phyloP scores from a whole-genome alignment of 2,113 vertebrate species.

The Semnornis frantzii region DNA sequence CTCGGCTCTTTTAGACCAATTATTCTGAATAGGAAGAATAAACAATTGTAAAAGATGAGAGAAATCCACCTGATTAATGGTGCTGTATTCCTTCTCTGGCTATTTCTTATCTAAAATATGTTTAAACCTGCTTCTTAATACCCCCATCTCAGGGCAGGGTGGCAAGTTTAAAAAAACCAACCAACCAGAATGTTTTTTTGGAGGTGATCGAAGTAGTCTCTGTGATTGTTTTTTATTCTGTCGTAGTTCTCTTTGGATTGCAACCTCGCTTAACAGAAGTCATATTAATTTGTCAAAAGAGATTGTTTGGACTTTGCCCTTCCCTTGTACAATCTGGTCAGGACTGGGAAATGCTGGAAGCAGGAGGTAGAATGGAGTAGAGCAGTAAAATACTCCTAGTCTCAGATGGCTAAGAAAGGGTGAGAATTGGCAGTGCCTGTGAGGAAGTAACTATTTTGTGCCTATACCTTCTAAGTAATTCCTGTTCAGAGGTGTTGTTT shows the following conservation, averaged over 20 bases:
- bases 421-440: background rate
- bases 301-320: background rate
- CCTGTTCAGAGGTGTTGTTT: background rate
- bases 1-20: background rate
- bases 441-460: background rate
- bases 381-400: background rate
- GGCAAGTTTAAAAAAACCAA: background rate
- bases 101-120: background rate
- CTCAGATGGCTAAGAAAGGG: background rate
- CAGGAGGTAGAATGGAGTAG: background rate
- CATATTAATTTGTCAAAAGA: background rate
- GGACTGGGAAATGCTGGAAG: background rate
- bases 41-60: background rate
- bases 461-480: background rate
- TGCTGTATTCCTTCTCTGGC: background rate
- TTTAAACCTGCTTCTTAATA: background rate
- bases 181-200: background rate
- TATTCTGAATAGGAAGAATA: slow-evolving; percentile 1
- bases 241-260: background rate
- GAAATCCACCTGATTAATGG: background rate
- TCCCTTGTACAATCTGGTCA: background rate
- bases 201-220: background rate
- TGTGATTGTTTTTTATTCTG: background rate
- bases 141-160: background rate
- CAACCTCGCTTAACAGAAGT: background rate